Evolutionary conservation across 2,113 vertebrate genomes (phyloP).

Genomic region (Sorex araneus): DNA sequence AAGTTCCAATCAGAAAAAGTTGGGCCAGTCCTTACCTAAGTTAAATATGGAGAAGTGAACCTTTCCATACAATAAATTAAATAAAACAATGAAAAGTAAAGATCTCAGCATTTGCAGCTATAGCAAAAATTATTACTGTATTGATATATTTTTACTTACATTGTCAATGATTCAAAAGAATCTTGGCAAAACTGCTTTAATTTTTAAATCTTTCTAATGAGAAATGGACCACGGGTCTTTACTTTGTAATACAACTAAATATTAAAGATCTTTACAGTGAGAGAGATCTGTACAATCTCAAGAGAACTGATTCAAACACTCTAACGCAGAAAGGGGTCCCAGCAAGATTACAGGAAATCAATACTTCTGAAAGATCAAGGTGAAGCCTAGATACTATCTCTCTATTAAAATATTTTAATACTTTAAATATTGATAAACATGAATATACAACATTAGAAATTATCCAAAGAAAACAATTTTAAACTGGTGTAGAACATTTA

Average conservation of each 20-base stretch:
- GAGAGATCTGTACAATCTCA: conserved; percentile 30
- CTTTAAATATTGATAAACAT: no score
- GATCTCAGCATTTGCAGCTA: conserved; percentile 5
- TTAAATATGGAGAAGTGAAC: conserved; percentile 43
- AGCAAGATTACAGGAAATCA: conserved; percentile 25
- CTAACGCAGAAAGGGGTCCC: conserved; percentile 32
- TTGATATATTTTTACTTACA: background rate
- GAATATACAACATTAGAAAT: no score
- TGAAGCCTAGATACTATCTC: conserved; percentile 4
- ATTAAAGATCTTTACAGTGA: conserved; percentile 57
- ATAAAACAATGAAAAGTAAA: conserved; percentile 14
- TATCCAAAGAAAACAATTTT: no score
- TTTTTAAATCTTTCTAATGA: conserved; percentile 52
- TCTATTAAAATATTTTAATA: no score
- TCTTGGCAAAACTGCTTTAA: background rate
- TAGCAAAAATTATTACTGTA: conserved; percentile 22
- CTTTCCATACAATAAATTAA: conserved; percentile 1
- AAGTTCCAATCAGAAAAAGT: conserved; percentile 29
- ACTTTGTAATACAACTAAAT: background rate
- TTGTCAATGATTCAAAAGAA: background rate
- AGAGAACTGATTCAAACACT: conserved; percentile 40
- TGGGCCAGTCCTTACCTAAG: conserved; percentile 23
- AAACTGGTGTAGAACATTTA: no score
- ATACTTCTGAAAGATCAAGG: conserved; percentile 9
- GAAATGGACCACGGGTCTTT: background rate